Conservation (phyloP, 2,113 vertebrate genomes). For the Trichechus manatus region DNA sequence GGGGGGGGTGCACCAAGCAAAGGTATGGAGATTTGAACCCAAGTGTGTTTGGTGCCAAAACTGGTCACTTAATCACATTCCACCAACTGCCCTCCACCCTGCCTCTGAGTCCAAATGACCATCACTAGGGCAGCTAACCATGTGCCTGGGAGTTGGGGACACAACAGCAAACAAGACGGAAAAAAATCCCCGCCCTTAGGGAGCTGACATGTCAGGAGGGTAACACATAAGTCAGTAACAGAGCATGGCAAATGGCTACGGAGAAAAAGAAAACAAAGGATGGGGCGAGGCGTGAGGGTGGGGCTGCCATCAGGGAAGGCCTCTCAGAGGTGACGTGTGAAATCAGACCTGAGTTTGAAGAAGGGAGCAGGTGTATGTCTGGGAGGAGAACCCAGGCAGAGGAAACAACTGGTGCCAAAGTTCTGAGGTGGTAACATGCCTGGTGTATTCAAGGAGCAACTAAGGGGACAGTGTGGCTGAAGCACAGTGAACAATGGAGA, state of each 20-base stretch:
- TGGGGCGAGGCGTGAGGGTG: neutral
- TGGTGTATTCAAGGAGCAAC: neutral
- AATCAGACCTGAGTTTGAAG: neutral
- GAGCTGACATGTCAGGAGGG: neutral
- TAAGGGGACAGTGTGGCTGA: neutral
- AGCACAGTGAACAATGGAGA: neutral
- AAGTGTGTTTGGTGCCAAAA: neutral
- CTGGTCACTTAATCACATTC: neutral
- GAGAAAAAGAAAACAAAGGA: neutral
- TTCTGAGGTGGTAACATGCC: neutral
- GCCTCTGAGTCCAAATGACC: neutral
- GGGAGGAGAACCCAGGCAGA: neutral
- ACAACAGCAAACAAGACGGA: neutral
- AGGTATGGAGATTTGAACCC: neutral
- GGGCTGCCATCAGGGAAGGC: too few relatives aligned
- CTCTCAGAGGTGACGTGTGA: neutral
- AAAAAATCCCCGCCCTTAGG: neutral
- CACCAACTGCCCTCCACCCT: neutral
- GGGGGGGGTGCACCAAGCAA: neutral
- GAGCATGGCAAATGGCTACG: rapidly evolving
- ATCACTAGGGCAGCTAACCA: neutral
- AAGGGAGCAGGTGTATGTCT: neutral
- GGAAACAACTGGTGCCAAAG: neutral
- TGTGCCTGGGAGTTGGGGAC: neutral
- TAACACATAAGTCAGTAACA: neutral